Evolutionary conservation across 2,888 invertebrate species (phyloP), one percentile per base, ranked within the genome.

Genomic region (Philonicus albiceps): DNA sequence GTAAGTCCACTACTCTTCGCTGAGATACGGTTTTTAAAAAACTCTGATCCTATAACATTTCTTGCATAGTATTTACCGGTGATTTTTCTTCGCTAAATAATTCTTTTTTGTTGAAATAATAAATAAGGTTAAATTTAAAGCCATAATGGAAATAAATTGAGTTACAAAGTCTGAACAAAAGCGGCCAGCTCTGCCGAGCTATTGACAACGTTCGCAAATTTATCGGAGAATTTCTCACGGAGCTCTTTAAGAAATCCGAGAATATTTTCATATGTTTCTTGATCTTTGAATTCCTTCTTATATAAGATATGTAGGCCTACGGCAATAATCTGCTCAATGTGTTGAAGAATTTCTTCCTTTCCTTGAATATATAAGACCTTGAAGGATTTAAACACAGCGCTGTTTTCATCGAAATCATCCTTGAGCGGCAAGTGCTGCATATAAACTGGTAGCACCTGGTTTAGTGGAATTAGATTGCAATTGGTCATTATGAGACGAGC

Each of bases 341-440:
- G 93, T 13, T 93, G 90, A 53, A 93, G 90, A 55, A 95, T 91
- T 86, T 94, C 90, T 31, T 93, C 92, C 89, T 94, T 94, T 2
- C 95, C 94, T 88, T 94, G 93, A 89, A 94, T 93, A 89, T 95
- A 96, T 13, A 96, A 93, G 13, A 93, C 91, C 83, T 93, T 92
- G 88, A 96, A 93, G 89, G 95, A 95, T 88, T 94, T 94, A 88
- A 95, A 94, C 11, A 96, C 94, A 7, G 96, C 94, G 84, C 94
- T 93, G 90, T 96, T 95, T 91, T 97, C 97, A 89, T 95, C 95
- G 89, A 94, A 94, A 91, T 97, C 97, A 90, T 95, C 95, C 87
- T 95, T 94, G 80, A 97, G 91, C 0, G 97, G 97, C 86, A 97
- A 92, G 91, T 95, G 94, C 89, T 94, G 93, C 2, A 96, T 91